These are phyloP conservation scores for Drosophila paulistorum DNA, from an alignment of 1,140 invertebrate genomes.

Conservation along the genomic window DNA sequence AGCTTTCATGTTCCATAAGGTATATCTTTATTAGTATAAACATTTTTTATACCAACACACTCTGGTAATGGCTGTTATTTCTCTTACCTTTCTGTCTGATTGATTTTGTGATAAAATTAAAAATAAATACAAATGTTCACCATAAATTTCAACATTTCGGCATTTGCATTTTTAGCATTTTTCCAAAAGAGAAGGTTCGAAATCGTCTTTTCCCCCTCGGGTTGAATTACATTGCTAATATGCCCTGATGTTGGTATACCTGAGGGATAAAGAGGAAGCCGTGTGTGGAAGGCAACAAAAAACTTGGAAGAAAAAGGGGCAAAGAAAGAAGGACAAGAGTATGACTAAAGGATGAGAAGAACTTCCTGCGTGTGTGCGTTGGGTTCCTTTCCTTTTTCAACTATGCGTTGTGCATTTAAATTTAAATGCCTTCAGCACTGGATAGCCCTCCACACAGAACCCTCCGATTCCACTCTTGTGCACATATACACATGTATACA, in stretches of 20 bases:
- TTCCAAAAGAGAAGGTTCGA: constrained; percentile 25
- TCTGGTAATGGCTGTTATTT: background rate
- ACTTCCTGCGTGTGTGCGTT: constrained; percentile 44
- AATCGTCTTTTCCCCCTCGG: constrained; percentile 32
- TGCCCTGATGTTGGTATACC: constrained; percentile 44
- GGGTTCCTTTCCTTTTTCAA: constrained; percentile 38
- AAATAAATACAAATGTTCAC: constrained; percentile 72
- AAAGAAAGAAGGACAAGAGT: constrained; percentile 27
- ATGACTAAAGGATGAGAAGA: constrained; percentile 2
- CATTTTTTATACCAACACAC: background rate
- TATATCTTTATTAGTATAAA: background rate
- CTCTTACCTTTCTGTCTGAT: constrained; percentile 59
- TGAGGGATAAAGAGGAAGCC: constrained; percentile 24
- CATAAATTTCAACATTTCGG: constrained; percentile 66
- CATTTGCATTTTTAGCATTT: constrained; percentile 56
- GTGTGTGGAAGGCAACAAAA: background rate
- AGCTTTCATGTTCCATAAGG: background rate
- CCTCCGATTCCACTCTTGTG: no score
- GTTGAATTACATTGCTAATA: constrained; percentile 73
- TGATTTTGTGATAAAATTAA: constrained; percentile 73
- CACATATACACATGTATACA: background rate
- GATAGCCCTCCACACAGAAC: background rate
- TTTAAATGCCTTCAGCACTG: constrained; percentile 67
- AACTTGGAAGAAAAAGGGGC: background rate
- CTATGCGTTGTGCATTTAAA: constrained; percentile 78